Evolutionary conservation across 2,797 vertebrate species (phyloP).

Genomic region (Carcharodon carcharias): DNA sequence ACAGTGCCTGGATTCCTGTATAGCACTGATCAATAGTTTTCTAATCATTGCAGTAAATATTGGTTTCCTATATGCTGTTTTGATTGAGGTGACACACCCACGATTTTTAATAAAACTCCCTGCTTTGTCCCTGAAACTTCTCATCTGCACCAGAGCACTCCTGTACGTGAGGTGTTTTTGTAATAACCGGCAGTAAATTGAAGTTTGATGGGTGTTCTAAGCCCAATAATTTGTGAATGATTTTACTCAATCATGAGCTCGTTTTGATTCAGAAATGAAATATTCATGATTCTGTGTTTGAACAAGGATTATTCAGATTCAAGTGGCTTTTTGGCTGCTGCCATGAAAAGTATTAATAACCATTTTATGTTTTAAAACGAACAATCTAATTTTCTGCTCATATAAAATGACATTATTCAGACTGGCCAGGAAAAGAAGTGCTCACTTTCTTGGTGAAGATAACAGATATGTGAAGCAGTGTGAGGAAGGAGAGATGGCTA

Average conservation of each 20-base stretch:
- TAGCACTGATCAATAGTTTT: neutral
- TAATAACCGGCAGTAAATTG: neutral
- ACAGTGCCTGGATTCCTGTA: neutral
- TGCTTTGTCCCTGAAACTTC: neutral
- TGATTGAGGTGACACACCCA: neutral
- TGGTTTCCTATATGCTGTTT: neutral
- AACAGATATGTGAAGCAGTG: too few relatives aligned
- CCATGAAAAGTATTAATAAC: conserved; percentile 67
- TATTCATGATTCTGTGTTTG: conserved; percentile 71
- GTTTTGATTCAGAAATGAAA: conserved; percentile 51
- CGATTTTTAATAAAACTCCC: neutral
- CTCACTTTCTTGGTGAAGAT: neutral
- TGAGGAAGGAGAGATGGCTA: neutral
- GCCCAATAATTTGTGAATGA: conserved; percentile 64
- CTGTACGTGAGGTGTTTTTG: neutral
- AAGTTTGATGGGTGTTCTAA: conserved; percentile 49
- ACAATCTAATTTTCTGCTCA: conserved; percentile 54
- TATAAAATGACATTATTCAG: neutral
- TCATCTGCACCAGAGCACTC: too few relatives aligned
- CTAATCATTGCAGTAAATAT: neutral
- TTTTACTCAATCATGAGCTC: conserved; percentile 49
- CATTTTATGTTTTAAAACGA: conserved; percentile 56
- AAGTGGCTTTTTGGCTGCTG: conserved; percentile 53
- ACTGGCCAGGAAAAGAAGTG: neutral
- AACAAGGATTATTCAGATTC: conserved; percentile 66